These are phyloP conservation scores for Empis livida DNA, from an alignment of 2,888 invertebrate species.

Conservation along the genomic window DNA sequence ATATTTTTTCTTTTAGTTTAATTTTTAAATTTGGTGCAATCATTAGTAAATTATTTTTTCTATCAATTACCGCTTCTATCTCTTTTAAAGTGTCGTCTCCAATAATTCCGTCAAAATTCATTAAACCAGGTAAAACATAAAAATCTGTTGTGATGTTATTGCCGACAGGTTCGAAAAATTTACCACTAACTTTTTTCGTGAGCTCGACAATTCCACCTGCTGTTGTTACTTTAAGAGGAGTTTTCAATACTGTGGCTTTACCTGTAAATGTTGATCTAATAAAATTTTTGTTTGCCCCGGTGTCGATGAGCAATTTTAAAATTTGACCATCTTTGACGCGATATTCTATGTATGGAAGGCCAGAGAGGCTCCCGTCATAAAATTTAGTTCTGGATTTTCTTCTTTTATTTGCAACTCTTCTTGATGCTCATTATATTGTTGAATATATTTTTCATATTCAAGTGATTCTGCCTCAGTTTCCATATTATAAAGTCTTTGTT, in stretches of 20 bases:
- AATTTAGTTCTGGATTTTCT: constrained; percentile 6
- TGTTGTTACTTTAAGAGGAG: background rate
- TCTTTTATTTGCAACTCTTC: background rate
- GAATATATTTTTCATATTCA: background rate
- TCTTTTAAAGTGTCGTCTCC: constrained; percentile 10
- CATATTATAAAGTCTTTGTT: background rate
- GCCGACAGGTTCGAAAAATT: constrained; percentile 5
- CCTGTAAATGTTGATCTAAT: background rate
- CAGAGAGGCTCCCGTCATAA: constrained; percentile 7
- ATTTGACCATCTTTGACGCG: background rate
- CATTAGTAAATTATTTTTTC: constrained; percentile 8
- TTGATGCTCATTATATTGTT: background rate
- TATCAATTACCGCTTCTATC: constrained; percentile 11
- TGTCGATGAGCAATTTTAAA: constrained; percentile 5
- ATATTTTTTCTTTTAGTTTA: background rate
- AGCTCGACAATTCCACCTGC: constrained; percentile 1
- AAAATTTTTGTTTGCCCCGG: constrained; percentile 6
- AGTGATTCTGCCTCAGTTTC: background rate
- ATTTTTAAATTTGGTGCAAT: constrained; percentile 2
- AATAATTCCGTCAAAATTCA: constrained; percentile 5
- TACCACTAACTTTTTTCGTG: background rate
- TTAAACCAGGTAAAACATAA: constrained; percentile 8
- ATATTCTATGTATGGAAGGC: constrained; percentile 9
- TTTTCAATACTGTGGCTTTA: background rate
- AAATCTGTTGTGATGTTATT: constrained; percentile 4